These are phyloP conservation scores for Lepisosteus osseus DNA, from an alignment of 2,113 vertebrate species.

Conservation along the genomic window DNA sequence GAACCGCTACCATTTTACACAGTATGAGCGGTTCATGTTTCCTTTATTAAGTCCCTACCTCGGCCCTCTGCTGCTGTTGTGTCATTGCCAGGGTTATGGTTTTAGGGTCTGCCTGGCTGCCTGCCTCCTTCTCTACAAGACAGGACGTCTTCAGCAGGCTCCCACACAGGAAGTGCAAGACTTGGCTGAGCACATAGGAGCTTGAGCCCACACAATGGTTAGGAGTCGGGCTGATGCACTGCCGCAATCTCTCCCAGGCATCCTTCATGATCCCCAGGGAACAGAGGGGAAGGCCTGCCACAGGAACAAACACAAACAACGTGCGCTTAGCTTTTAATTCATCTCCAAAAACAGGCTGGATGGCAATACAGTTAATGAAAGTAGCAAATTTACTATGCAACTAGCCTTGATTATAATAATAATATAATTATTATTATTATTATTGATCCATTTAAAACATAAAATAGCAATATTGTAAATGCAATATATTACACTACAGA, in stretches of 20 bases:
- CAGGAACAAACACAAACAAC: too few relatives aligned
- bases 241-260: constrained; percentile 69
- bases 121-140: constrained; percentile 42
- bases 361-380: too few relatives aligned
- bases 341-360: too few relatives aligned
- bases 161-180: constrained; percentile 67
- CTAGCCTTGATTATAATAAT: too few relatives aligned
- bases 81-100: constrained; percentile 63
- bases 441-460: too few relatives aligned
- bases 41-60: constrained; percentile 45
- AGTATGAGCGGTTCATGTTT: too few relatives aligned
- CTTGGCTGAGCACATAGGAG: constrained; percentile 61
- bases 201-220: constrained; percentile 38
- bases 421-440: too few relatives aligned
- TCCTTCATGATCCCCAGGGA: constrained; percentile 74
- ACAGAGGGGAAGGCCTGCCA: constrained; percentile 63
- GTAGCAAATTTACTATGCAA: too few relatives aligned
- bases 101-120: constrained; percentile 59
- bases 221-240: constrained; percentile 65
- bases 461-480: too few relatives aligned
- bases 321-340: too few relatives aligned
- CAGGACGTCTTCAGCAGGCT: constrained; percentile 41
- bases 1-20: too few relatives aligned
- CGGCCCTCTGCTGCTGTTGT: constrained; percentile 71
- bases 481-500: too few relatives aligned